Evolutionary conservation across 2,113 vertebrate species (phyloP).

Genomic region (Geococcyx californianus): DNA sequence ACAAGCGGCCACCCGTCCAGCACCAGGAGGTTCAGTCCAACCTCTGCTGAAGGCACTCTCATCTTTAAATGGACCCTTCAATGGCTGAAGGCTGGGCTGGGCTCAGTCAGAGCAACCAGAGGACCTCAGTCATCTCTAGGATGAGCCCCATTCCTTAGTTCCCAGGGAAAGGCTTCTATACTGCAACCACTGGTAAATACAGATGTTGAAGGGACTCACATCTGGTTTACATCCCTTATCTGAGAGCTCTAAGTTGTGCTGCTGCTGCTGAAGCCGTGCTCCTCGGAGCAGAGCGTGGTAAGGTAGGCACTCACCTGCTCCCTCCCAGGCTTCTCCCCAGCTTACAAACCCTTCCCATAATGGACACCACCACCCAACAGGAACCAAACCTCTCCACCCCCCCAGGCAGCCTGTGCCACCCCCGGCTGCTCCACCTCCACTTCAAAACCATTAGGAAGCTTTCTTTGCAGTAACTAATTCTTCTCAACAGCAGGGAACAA

Average conservation of each 20-base stretch:
- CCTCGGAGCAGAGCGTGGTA: not conserved
- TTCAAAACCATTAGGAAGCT: not conserved
- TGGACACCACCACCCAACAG: not conserved
- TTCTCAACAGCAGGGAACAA: not conserved
- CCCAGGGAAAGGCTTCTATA: not conserved
- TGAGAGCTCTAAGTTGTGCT: not conserved
- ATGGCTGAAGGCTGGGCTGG: not conserved
- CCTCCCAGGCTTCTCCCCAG: not conserved
- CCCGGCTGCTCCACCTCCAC: not conserved
- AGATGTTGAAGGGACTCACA: not conserved
- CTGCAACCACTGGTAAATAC: not conserved
- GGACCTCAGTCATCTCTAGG: rapidly evolving
- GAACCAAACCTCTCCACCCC: not conserved
- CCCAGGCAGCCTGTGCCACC: not conserved
- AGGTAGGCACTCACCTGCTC: not conserved
- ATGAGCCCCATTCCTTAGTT: not conserved
- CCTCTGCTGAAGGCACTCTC: not conserved
- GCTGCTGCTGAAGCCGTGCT: rapidly evolving
- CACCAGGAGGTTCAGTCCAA: not conserved
- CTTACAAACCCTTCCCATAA: rapidly evolving
- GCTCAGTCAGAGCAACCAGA: not conserved
- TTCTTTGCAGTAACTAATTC: not conserved
- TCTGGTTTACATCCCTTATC: not conserved
- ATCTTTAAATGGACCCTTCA: not conserved
- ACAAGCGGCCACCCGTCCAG: rapidly evolving